Evolutionary conservation across 2,113 vertebrate species (phyloP), one percentile per base, ranked within the genome.

Genomic region (Thalassoma bifasciatum): DNA sequence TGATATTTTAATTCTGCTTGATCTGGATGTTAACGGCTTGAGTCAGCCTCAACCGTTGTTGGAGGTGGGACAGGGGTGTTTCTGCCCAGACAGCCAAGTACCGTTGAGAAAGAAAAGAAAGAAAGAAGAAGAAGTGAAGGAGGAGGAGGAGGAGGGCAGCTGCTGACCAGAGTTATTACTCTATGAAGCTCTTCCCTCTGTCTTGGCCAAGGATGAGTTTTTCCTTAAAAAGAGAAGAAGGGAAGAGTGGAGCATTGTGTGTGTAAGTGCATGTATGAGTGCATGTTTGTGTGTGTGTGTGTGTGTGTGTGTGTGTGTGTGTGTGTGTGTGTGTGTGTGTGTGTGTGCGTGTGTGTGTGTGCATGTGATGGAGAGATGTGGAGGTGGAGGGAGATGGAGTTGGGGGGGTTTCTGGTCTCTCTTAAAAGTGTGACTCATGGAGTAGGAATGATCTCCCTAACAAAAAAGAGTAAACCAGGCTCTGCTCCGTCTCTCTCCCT

Each of bases 211-310:
- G 16, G 63, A 73, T 40, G 66, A 34, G 46, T 85, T 90, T 91
- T 90, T 91, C 89, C 92, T 89, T 89, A 89, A 88, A 93, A 88
- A 92, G 89, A 88, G 73, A 91, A 67, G 75, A 64, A 75, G 72
- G 66, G 72, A 78, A 34, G 50, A 78, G 69, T 60, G 64, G 47
- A 81, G 53, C 47, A 65, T 9, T 57, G 46, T 59, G 30, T 23
- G 47, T 66, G 44, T 36, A n/a, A n/a, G n/a, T n/a, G n/a, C n/a
- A 57, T n/a, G n/a, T 56, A 37, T 59, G 26, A 21, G 47, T 66
- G 46, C 37, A 51, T 56, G 44, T 60, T 23, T 24, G 49, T 66
- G 46, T 37, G 51, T 56, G 44, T 60, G 30, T 24, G 49, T 66
- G 46, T 37, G 51, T 56, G 44, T 60, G 30, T 24, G 49, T 66